Evolutionary conservation across 2,113 vertebrate genomes (phyloP).

Genomic region (Panthera leo): DNA sequence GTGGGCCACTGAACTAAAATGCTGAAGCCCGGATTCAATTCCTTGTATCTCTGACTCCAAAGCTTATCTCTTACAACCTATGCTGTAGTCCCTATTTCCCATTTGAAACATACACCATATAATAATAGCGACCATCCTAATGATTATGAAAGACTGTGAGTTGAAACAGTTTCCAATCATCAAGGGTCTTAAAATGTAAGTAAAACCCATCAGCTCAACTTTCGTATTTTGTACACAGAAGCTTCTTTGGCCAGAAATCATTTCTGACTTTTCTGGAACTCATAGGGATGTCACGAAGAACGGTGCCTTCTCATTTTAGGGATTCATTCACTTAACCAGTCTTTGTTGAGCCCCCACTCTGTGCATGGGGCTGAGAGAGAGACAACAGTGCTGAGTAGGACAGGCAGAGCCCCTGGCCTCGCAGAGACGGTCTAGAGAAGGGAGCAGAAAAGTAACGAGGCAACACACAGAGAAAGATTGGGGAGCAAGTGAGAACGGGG

Average conservation of each 20-base stretch:
- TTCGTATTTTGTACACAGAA: background rate
- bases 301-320: background rate
- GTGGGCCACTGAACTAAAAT: background rate
- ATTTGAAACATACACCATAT: background rate
- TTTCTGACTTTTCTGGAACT: background rate
- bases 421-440: background rate
- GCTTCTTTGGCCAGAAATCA: background rate
- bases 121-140: background rate
- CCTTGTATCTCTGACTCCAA: background rate
- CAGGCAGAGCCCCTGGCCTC: background rate
- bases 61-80: background rate
- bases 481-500: background rate
- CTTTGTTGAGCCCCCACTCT: background rate
- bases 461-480: background rate
- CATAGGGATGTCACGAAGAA: background rate
- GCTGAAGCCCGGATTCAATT: background rate
- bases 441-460: background rate
- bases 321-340: background rate
- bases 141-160: background rate
- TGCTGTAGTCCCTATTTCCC: background rate
- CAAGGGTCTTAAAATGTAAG: conserved; percentile 7
- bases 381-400: background rate
- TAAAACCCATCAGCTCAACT: background rate
- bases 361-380: background rate
- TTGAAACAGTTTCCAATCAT: conserved; percentile 23